Evolutionary conservation across 35 echinoderm and acorn worm genomes (phyloP).

Genomic region (Eucidaris tribuloides): DNA sequence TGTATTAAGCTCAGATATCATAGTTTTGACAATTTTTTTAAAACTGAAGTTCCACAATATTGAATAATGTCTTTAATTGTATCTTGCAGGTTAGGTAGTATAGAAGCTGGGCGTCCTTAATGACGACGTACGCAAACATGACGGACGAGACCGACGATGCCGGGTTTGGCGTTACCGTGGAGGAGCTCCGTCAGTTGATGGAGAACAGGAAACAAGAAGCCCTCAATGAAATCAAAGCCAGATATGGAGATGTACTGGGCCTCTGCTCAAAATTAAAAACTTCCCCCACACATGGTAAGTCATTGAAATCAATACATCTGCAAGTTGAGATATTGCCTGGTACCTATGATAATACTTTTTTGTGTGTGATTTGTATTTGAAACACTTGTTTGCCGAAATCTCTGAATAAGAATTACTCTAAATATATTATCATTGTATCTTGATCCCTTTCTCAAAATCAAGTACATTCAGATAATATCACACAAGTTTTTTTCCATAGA

Average conservation of each 20-base stretch:
- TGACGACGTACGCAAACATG: constrained; percentile 57
- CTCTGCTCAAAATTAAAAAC: constrained; percentile 89
- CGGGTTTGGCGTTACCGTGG: constrained; percentile 53
- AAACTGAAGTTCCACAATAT: not conserved
- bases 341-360: too few relatives aligned
- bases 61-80: not conserved
- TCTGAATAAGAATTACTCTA: too few relatives aligned
- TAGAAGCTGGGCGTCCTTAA: not conserved
- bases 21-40: not conserved
- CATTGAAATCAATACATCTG: not conserved
- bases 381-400: too few relatives aligned
- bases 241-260: constrained; percentile 67
- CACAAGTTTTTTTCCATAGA: too few relatives aligned
- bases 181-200: constrained; percentile 95
- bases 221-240: constrained; percentile 82
- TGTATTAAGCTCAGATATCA: not conserved
- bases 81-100: constrained; percentile 2
- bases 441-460: too few relatives aligned
- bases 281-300: constrained; percentile 90
- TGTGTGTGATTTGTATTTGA: too few relatives aligned
- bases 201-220: constrained; percentile 68
- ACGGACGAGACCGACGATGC: constrained; percentile 76
- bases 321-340: not conserved
- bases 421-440: too few relatives aligned
- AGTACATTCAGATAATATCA: too few relatives aligned